These are phyloP conservation scores for Aviceda leuphotes DNA, from an alignment of 2,797 vertebrate genomes.

Conservation along the genomic window DNA sequence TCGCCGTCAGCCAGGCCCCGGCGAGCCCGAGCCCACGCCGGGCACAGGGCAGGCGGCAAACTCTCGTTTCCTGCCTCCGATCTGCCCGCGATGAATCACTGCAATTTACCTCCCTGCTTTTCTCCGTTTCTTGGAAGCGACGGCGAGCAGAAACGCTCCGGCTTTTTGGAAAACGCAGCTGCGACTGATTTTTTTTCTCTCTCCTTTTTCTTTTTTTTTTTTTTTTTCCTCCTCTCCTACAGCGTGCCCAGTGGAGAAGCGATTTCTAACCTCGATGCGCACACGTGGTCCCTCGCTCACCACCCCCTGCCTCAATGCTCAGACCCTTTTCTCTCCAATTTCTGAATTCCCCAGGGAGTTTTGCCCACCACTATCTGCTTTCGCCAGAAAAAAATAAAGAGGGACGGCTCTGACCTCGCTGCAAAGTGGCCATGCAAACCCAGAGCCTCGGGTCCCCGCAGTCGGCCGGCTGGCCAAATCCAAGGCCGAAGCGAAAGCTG, in stretches of 20 bases:
- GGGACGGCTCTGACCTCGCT: not conserved
- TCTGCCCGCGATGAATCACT: conserved; percentile 56
- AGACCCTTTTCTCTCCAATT: not conserved
- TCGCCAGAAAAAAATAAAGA: fast-evolving
- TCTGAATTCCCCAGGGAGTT: not conserved
- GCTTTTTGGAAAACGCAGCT: conserved; percentile 5
- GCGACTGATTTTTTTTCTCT: not conserved
- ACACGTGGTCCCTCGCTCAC: not conserved
- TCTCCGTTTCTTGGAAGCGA: conserved; percentile 33
- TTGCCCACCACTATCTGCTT: not conserved
- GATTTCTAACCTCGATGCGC: not conserved
- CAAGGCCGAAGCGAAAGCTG: not conserved
- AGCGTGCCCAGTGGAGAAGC: not conserved
- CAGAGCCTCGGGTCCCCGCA: not conserved
- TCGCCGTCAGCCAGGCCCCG: not conserved
- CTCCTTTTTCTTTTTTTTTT: not conserved
- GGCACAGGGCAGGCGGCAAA: conserved; percentile 30
- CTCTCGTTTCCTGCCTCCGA: conserved; percentile 37
- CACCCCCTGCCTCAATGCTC: not conserved
- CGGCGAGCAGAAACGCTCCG: not conserved
- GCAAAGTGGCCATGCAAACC: not conserved
- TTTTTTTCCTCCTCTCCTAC: too few relatives aligned
- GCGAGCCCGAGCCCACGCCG: conserved; percentile 5
- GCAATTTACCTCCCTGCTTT: conserved; percentile 36
- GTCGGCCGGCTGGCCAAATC: fast-evolving